phyloP scores from a whole-genome alignment of 2,113 vertebrate genomes.

The Rattus norvegicus region GRCr8 NC_086019.1:33635501-33636000 shows the following conservation, averaged over 20 bases:
- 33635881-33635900: background rate
- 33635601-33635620: background rate
- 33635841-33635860: no score
- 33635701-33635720: background rate
- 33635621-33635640: background rate
- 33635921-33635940: no score
- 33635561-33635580: background rate
- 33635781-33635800: background rate
- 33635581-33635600: background rate
- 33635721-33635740: background rate
- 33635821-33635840: background rate
- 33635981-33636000: background rate
- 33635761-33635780: background rate
- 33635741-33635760: rapidly evolving
- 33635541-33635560: background rate
- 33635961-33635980: no score
- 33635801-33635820: background rate
- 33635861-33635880: background rate
- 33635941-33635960: background rate
- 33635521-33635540: background rate
- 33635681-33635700: background rate
- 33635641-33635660: background rate
- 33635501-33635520: background rate
- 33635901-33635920: no score
- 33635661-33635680: background rate